These are phyloP conservation scores for Leuciscus idus DNA, from an alignment of 2,113 vertebrate species.

Conservation along the genomic window DNA sequence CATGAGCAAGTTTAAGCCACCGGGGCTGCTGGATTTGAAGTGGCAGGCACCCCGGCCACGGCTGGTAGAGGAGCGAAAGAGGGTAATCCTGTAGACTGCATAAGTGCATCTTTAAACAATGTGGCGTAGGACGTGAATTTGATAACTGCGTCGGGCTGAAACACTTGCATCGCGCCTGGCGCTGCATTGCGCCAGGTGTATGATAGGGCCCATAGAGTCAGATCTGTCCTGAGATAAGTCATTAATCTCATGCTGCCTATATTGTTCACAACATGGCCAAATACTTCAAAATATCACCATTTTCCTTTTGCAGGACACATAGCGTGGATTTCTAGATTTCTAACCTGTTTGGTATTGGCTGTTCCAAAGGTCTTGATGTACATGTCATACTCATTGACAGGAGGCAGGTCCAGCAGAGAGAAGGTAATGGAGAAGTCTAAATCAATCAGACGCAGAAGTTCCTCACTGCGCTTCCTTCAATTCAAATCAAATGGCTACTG, in stretches of 20 bases:
- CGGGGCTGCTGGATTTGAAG: too few species aligned
- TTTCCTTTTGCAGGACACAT: not conserved
- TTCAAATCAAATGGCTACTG: not conserved
- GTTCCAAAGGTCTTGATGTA: slow-evolving; percentile 93
- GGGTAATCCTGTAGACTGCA: too few species aligned
- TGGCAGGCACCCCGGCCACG: too few species aligned
- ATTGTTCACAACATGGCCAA: not conserved
- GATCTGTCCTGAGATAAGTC: not conserved
- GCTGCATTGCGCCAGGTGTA: too few species aligned
- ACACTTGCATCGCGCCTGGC: too few species aligned
- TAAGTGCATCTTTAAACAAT: too few species aligned
- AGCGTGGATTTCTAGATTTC: not conserved
- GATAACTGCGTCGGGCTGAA: too few species aligned
- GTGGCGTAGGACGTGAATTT: too few species aligned
- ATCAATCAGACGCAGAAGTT: slow-evolving; percentile 89
- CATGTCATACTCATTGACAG: slow-evolving; percentile 93
- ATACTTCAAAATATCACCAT: not conserved
- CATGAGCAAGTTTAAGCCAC: too few species aligned
- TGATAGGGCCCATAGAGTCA: too few species aligned
- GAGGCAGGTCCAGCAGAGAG: slow-evolving; percentile 87
- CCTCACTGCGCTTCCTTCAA: slow-evolving; percentile 83
- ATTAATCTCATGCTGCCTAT: not conserved
- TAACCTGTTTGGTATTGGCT: slow-evolving; percentile 91
- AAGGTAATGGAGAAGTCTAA: slow-evolving; percentile 88
- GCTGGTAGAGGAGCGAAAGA: too few species aligned